These are phyloP conservation scores for Platalea minor DNA, from an alignment of 2,797 vertebrate genomes.

Conservation along the genomic window DNA sequence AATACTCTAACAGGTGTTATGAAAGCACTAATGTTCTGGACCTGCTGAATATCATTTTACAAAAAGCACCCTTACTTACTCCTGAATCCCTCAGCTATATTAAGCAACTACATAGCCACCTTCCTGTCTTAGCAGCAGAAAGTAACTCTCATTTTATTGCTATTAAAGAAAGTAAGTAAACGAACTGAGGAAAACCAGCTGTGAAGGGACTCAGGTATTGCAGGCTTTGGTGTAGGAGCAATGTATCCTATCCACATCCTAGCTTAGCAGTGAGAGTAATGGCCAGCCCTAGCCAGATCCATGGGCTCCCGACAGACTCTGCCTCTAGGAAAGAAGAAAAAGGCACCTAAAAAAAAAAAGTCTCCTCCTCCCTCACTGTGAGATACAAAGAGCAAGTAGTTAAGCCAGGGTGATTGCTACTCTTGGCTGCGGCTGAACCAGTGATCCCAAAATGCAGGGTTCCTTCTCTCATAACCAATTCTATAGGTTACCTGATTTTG, in stretches of 20 bases:
- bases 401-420: neutral
- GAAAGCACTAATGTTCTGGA: neutral
- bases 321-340: neutral
- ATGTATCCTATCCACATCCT: neutral
- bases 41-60: neutral
- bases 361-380: neutral
- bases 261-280: neutral
- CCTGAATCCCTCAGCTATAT: neutral
- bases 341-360: neutral
- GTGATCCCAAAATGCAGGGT: neutral
- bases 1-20: neutral
- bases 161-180: neutral
- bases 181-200: neutral
- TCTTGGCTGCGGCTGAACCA: neutral
- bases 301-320: neutral
- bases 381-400: neutral
- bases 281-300: neutral
- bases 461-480: neutral
- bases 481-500: neutral
- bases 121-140: neutral
- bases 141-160: neutral
- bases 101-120: neutral
- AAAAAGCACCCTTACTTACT: neutral
- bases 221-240: neutral
- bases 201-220: neutral